These are phyloP conservation scores for Cairina moschata DNA, from an alignment of 2,113 vertebrate genomes.

Conservation along the genomic window DNA sequence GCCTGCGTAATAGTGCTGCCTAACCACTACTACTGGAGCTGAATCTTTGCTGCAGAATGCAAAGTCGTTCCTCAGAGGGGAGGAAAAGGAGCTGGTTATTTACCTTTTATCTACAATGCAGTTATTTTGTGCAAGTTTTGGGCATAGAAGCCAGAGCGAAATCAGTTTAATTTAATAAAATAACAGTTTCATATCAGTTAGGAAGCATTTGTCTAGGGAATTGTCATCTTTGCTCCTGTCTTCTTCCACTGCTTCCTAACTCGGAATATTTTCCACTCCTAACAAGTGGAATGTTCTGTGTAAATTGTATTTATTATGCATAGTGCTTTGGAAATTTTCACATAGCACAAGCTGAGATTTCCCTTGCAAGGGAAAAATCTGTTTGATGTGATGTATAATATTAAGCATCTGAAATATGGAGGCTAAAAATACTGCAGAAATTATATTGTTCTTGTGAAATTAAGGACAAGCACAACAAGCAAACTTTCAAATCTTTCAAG, in stretches of 20 bases:
- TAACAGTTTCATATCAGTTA: not conserved
- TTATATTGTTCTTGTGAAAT: slow-evolving; percentile 38
- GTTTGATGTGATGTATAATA: not conserved
- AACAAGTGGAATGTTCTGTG: not conserved
- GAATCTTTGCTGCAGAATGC: slow-evolving; percentile 5
- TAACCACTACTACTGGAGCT: slow-evolving; percentile 29
- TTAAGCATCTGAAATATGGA: slow-evolving; percentile 39
- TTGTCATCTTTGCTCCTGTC: not conserved
- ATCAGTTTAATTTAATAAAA: slow-evolving; percentile 25
- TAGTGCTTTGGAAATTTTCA: not conserved
- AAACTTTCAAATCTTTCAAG: slow-evolving; percentile 14
- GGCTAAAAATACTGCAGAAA: slow-evolving; percentile 36
- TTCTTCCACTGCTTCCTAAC: not conserved
- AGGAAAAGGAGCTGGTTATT: not conserved
- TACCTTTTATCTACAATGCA: not conserved
- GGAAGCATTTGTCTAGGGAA: not conserved
- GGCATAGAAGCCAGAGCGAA: not conserved
- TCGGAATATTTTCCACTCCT: not conserved
- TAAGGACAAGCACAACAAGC: not conserved
- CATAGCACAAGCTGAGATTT: not conserved
- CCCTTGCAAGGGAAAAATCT: not conserved
- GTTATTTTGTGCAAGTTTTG: not conserved
- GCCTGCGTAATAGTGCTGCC: not conserved
- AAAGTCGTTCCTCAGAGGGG: slow-evolving; percentile 3
- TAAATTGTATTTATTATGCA: not conserved